These are phyloP conservation scores for Sebastes diaconus DNA, from an alignment of 2,797 vertebrate species.

Conservation along the genomic window DNA sequence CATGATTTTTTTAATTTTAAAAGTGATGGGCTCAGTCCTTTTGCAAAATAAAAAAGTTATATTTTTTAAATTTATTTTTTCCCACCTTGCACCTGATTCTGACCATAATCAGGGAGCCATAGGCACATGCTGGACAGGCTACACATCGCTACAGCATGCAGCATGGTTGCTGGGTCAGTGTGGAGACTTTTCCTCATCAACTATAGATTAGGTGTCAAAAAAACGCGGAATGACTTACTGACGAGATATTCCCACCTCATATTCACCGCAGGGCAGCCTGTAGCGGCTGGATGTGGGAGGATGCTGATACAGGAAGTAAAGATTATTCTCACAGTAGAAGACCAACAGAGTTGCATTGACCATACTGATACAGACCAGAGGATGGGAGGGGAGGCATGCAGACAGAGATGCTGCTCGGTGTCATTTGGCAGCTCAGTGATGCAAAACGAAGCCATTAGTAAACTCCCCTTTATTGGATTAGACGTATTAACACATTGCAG, in stretches of 20 bases:
- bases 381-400: constrained; percentile 8
- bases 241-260: background rate
- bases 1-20: background rate
- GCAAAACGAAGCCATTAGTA: constrained; percentile 48
- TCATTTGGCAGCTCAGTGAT: constrained; percentile 48
- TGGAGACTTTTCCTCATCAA: constrained; percentile 11
- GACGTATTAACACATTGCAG: constrained; percentile 30
- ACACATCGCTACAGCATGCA: background rate
- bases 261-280: constrained; percentile 7
- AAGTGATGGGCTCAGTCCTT: background rate
- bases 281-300: background rate
- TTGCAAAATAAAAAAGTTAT: background rate
- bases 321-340: background rate
- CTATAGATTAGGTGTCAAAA: background rate
- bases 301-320: constrained; percentile 12
- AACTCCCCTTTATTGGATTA: constrained; percentile 9
- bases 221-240: background rate
- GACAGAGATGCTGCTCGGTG: constrained; percentile 15
- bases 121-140: background rate
- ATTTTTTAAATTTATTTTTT: background rate
- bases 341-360: background rate
- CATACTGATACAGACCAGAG: constrained; percentile 33
- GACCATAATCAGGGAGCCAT: too few species aligned
- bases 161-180: background rate
- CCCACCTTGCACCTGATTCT: background rate